phyloP scores from a whole-genome alignment of 2,113 vertebrate species.

The Alethe diademata region DNA sequence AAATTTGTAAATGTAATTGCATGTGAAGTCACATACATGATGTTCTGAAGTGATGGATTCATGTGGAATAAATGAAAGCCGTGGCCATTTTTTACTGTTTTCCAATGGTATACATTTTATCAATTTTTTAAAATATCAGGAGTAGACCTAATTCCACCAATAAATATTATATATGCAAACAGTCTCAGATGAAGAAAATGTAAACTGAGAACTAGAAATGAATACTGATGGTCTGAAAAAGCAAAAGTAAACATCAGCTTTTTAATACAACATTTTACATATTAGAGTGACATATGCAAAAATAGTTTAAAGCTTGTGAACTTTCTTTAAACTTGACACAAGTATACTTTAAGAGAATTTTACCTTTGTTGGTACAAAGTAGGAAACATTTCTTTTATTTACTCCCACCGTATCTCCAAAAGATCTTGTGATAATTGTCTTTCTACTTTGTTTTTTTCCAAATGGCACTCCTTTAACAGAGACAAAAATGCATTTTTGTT shows the following conservation, averaged over 20 bases:
- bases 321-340: conserved; percentile 50
- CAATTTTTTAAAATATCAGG: neutral
- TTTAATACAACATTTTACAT: neutral
- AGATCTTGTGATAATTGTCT: neutral
- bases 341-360: conserved; percentile 49
- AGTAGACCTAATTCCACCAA: neutral
- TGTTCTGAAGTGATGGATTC: neutral
- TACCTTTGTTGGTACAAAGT: conserved; percentile 24
- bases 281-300: conserved; percentile 11
- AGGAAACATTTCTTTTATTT: conserved; percentile 27
- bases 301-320: conserved; percentile 33
- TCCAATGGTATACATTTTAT: neutral
- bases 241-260: conserved; percentile 18
- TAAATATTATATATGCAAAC: neutral
- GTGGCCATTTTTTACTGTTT: neutral
- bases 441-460: neutral
- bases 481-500: neutral
- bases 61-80: neutral
- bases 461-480: neutral
- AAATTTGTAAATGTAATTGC: neutral
- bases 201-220: neutral
- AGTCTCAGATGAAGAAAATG: neutral
- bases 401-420: conserved; percentile 36
- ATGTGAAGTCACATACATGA: neutral
- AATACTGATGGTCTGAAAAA: neutral